Base-by-base conservation (phyloP, 2,113 vertebrate genomes). In the Phrynosoma platyrhinos region DNA sequence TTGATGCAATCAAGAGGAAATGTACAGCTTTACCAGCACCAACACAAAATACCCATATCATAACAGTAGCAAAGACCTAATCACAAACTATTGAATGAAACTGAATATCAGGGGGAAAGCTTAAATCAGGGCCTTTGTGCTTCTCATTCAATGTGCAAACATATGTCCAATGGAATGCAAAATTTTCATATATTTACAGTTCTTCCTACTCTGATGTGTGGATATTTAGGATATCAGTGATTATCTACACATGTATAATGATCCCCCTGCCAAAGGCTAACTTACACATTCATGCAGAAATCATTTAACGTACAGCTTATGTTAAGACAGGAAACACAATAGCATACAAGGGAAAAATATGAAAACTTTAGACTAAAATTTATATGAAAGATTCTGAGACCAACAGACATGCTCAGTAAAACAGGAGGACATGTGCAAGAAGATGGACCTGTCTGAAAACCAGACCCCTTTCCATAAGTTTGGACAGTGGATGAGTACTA, bases 91-190 rank as follows among this genome's bases (percentile, higher is more conserved):
- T 5, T 68, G 62, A 82, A 30, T 79, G 8, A 82, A 69, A 23
- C 82, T 82, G 79, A 87, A 90, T 89, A 86, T 82, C 64, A 68
- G 79, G 8, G 18, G 42, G 40, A 27, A 9, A 68, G 32, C 21
- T 92, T 18, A 75, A 89, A 55, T n/a, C 40, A 75, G 79, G 88
- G 14, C 66, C 21, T 82, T 83, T 8, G 75, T 58, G 23, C 84
- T 79, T 91, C 83, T 79, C 72, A 85, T 53, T 87, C 7, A 47
- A 47, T 77, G 12, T 20, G 68, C 69, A 93, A 2, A n/a, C 40
- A 86, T 16, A 18, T 75, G 85, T 74, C 81, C 64, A 90, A 82
- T 4, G 3, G 21, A 91, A 9, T 30, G n/a, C 1, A 79, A 68
- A 91, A 9, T 9, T 84, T 90, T 6, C 1, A 6, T 77, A 82